Conservation (phyloP, 2,797 vertebrate species). For the Leptoclinus maculatus region DNA sequence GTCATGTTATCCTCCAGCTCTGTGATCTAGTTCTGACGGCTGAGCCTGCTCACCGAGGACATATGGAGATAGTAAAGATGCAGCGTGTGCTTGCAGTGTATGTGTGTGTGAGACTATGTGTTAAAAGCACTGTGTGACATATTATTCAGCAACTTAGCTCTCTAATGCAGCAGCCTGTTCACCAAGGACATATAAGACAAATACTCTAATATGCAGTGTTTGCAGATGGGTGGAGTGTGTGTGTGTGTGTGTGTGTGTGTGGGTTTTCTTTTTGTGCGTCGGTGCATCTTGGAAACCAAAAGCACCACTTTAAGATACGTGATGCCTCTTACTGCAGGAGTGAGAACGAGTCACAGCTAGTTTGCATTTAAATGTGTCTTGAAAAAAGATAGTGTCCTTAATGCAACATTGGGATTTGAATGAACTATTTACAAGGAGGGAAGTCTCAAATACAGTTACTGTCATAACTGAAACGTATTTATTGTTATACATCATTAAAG, state of each 20-base stretch:
- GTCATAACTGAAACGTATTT: neutral
- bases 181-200: no score
- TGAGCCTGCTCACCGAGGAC: constrained; percentile 51
- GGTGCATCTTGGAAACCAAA: no score
- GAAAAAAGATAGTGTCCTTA: neutral
- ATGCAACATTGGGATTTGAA: neutral
- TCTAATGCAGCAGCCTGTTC: no score
- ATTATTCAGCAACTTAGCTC: no score
- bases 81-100: neutral
- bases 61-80: constrained; percentile 20
- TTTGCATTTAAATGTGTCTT: neutral
- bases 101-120: no score
- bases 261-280: no score
- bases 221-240: no score
- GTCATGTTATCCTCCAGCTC: constrained; percentile 60
- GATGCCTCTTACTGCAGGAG: neutral
- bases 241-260: no score
- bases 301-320: no score
- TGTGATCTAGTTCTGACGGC: constrained; percentile 43
- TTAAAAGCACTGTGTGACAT: no score
- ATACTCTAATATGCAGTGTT: no score
- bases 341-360: neutral
- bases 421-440: neutral
- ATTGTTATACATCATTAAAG: neutral
- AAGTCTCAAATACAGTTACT: neutral